Conservation (phyloP, 2,113 vertebrate genomes). For the Peromyscus leucopus region DNA sequence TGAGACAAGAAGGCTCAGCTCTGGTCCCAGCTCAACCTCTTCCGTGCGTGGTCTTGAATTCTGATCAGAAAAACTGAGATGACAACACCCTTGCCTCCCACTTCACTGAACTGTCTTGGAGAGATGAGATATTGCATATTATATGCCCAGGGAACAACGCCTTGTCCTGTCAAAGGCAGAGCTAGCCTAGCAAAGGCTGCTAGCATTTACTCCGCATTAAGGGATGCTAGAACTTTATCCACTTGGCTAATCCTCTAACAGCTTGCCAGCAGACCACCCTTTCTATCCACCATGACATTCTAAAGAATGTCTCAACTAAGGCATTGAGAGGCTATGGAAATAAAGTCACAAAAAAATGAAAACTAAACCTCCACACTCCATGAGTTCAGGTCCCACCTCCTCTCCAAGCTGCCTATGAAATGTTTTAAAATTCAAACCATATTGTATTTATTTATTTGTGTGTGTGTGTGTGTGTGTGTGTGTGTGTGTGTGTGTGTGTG, state of each 20-base stretch:
- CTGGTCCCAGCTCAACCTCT: background rate
- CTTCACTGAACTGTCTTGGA: background rate
- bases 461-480: background rate
- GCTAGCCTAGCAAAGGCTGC: background rate
- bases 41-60: background rate
- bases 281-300: background rate
- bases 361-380: background rate
- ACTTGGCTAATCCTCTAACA: constrained; percentile 15
- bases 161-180: background rate
- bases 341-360: constrained; percentile 40
- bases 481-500: background rate
- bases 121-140: background rate
- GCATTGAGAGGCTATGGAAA: background rate
- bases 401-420: background rate
- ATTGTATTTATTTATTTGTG: background rate
- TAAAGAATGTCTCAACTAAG: constrained; percentile 39
- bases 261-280: background rate
- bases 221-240: constrained; percentile 44
- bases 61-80: background rate
- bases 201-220: constrained; percentile 5
- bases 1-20: background rate
- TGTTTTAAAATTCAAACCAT: constrained; percentile 35
- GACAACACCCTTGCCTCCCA: background rate
- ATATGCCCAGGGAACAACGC: background rate
- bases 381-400: background rate